Evolutionary conservation across 2,113 vertebrate genomes (phyloP).

Genomic region (Rhinolophus sinicus): DNA sequence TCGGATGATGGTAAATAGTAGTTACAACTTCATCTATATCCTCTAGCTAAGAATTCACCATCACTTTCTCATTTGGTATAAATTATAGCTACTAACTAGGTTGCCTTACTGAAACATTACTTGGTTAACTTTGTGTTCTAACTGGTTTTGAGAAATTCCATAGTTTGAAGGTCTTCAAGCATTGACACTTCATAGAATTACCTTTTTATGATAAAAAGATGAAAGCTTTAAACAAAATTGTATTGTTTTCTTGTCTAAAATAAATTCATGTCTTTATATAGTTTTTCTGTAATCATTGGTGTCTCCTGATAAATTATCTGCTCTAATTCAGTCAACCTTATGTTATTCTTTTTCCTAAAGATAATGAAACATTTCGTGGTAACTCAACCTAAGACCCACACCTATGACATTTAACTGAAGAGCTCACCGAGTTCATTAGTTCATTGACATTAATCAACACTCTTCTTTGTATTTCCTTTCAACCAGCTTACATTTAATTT

Average conservation of each 20-base stretch:
- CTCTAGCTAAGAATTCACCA: not conserved
- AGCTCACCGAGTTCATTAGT: not conserved
- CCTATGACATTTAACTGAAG: not conserved
- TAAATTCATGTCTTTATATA: not conserved
- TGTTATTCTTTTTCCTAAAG: constrained; percentile 15
- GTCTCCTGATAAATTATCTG: constrained; percentile 15
- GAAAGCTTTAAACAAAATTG: not conserved
- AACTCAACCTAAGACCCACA: constrained; percentile 4
- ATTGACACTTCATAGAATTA: not conserved
- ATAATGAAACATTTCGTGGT: constrained; percentile 19
- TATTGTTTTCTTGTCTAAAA: not conserved
- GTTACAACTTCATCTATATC: not conserved
- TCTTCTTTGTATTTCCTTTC: not conserved
- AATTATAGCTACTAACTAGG: not conserved
- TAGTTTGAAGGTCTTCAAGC: not conserved
- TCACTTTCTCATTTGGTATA: constrained; percentile 3
- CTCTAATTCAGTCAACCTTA: constrained; percentile 7
- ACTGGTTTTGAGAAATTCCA: not conserved
- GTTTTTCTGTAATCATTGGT: not conserved
- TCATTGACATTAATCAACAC: constrained; percentile 11
- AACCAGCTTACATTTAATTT: constrained; percentile 43
- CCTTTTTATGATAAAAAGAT: not conserved
- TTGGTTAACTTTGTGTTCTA: not conserved
- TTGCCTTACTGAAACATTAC: not conserved
- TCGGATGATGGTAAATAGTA: not conserved